Evolutionary conservation across 2,797 vertebrate genomes (phyloP).

Genomic region (Poecilia picta): DNA sequence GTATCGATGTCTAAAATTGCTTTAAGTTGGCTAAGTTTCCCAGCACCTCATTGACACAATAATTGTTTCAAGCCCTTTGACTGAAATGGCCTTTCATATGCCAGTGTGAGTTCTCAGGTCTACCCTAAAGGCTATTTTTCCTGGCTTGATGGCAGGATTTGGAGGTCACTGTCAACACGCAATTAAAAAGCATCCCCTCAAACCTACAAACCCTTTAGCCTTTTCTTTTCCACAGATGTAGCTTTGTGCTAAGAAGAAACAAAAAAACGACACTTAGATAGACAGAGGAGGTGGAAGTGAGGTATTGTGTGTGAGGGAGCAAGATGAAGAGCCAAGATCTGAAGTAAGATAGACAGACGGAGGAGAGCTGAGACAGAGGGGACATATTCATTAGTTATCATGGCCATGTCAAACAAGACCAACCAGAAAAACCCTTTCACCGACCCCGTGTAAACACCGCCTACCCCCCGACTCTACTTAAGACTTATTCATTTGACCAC

Average conservation of each 20-base stretch:
- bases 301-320: conserved; percentile 40
- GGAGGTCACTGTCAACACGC: conserved; percentile 72
- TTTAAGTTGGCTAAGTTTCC: conserved; percentile 28
- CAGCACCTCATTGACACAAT: conserved; percentile 39
- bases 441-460: conserved; percentile 71
- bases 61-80: conserved; percentile 61
- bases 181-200: conserved; percentile 66
- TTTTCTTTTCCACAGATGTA: conserved; percentile 57
- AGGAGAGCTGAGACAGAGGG: conserved; percentile 29
- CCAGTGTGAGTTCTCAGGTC: conserved; percentile 45
- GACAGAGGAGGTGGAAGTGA: conserved; percentile 12
- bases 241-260: conserved; percentile 42
- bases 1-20: conserved; percentile 48
- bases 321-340: conserved; percentile 43
- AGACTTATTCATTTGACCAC: conserved; percentile 69
- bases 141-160: conserved; percentile 64
- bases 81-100: conserved; percentile 45
- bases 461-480: conserved; percentile 63
- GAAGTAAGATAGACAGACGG: conserved; percentile 34
- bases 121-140: conserved; percentile 47
- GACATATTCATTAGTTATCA: conserved; percentile 73
- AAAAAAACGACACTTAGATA: conserved; percentile 25
- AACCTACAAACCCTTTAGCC: conserved; percentile 40
- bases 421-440: conserved; percentile 71
- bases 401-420: conserved; percentile 74